Base-by-base conservation (phyloP, 2,888 invertebrate genomes). In the Xylota sylvarum region DNA sequence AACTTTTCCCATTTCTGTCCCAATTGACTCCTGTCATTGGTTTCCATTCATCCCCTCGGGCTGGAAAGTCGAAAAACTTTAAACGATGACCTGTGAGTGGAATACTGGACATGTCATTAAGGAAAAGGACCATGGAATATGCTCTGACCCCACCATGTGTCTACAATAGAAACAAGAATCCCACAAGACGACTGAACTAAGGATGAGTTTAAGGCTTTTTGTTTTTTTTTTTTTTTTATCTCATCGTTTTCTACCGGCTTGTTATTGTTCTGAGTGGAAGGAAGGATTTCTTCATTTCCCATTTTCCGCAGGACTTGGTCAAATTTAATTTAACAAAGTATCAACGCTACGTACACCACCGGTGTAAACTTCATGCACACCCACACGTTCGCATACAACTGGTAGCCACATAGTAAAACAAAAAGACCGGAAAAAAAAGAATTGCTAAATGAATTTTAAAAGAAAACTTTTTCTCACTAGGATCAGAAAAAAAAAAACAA, bases 241-340 rank as follows among this genome's bases (percentile, higher is more conserved):
- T 27, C 55, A 6, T 52, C 35, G n/a, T n/a, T 43, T 52, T 27
- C 19, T 19, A 27, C 60, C 37, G 23, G 14, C 64, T 74, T 74
- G 78, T 73, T 83, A 78, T 78, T 74, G 74, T 84, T 79, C 62
- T 37, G 17, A 67, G 40, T 76, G 60, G 69, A 62, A 79, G 70
- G 52, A 80, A 74, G 74, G 76, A 76, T 69, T 62, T 79, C 35
- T 14, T 52, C 37, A 73, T 73, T 73, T 43, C 52, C 56, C 35
- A 56, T 69, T 69, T 60, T 80, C 80, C 74, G 62, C 80, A 84
- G 85, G 76, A 85, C 81, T 81, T 85, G 81, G 81, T 76, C 81
- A 77, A 85, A 77, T 81, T 85, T 85, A 85, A 85, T 85, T 85
- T 85, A 81, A 77, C 85, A 85, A 77, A 85, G 85, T 81, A 85